Evolutionary conservation across 2,888 invertebrate species (phyloP).

Genomic region (Pyrochroa serraticornis): DNA sequence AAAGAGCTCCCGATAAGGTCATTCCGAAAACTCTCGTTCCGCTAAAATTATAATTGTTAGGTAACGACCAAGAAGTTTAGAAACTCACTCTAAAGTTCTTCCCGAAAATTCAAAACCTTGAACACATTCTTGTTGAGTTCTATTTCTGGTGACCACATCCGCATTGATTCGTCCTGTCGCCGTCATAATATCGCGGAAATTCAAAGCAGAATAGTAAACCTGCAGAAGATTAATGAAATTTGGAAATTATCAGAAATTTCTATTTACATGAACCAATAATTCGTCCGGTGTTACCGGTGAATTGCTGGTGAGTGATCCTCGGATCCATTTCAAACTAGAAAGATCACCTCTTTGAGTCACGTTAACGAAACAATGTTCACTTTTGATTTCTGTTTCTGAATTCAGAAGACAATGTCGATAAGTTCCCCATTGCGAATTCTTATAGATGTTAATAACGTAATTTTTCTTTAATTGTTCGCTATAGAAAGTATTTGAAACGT

Average conservation of each 20-base stretch:
- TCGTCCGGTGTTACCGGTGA: background rate
- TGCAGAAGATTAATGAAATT: conserved; percentile 20
- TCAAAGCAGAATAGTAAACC: conserved; percentile 86
- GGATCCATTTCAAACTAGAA: conserved; percentile 78
- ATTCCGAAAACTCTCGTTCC: conserved; percentile 50
- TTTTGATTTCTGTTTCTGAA: conserved; percentile 57
- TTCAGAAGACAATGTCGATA: conserved; percentile 78
- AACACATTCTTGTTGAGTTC: conserved; percentile 82
- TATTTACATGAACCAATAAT: conserved; percentile 19
- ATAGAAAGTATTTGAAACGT: conserved; percentile 63
- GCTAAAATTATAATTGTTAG: background rate
- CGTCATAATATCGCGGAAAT: conserved; percentile 96
- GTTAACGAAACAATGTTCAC: conserved; percentile 77
- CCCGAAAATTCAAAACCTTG: conserved; percentile 85
- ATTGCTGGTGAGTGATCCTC: conserved; percentile 61
- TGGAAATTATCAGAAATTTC: conserved; percentile 11
- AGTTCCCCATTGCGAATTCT: conserved; percentile 65
- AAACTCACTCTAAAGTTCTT: conserved; percentile 17
- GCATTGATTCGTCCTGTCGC: conserved; percentile 92
- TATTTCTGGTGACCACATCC: conserved; percentile 80
- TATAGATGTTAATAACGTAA: conserved; percentile 77
- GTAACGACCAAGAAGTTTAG: too few relatives aligned
- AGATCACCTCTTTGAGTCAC: conserved; percentile 81
- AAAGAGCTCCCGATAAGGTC: background rate
- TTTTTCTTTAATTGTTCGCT: conserved; percentile 69